Conservation (phyloP, 2,797 vertebrate genomes). For the Sardinella longiceps region DNA sequence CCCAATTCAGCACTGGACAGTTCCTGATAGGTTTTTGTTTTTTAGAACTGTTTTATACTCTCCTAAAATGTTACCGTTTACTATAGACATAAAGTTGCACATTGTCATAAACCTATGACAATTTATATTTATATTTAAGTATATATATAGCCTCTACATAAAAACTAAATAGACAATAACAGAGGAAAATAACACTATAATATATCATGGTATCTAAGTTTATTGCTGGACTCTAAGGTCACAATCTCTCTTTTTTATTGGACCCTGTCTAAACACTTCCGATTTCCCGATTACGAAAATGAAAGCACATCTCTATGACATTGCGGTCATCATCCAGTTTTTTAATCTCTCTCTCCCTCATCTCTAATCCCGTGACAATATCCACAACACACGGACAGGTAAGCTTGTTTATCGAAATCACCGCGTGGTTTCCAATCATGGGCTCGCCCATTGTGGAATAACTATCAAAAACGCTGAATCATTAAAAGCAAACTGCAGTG, state of each 20-base stretch:
- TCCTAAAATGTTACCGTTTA: background rate
- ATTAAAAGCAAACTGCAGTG: slow-evolving; percentile 76
- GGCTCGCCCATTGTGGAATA: slow-evolving; percentile 54
- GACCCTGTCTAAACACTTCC: background rate
- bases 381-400: slow-evolving; percentile 50
- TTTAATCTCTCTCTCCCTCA: background rate
- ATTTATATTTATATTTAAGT: too few species aligned
- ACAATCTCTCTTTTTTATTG: background rate
- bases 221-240: background rate
- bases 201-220: background rate
- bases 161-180: too few species aligned
- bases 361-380: background rate
- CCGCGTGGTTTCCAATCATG: background rate
- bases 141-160: too few species aligned
- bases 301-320: background rate
- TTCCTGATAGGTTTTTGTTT: too few species aligned
- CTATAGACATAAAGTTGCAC: too few species aligned
- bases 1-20: slow-evolving; percentile 45
- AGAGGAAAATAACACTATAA: too few species aligned
- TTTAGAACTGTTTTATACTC: too few species aligned
- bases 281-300: background rate
- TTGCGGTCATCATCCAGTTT: background rate
- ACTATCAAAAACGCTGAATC: slow-evolving; percentile 77
- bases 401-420: slow-evolving; percentile 41
- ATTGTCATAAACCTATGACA: too few species aligned